Conservation (phyloP, 1,140 invertebrate species). For the Lucilia cuprina region DNA sequence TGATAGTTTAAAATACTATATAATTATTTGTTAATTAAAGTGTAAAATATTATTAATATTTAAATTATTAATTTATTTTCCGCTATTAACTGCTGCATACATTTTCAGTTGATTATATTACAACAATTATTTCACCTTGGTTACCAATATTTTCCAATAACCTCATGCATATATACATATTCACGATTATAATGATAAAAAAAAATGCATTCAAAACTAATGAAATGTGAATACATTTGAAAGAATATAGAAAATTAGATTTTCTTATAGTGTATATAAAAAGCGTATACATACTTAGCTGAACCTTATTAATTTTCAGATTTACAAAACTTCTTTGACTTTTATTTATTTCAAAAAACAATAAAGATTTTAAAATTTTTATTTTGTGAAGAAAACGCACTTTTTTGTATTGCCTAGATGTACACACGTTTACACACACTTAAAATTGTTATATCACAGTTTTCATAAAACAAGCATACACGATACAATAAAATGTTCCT, state of each 20-base stretch:
- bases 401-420: neutral
- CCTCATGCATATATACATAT: neutral
- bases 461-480: slow-evolving; percentile 16
- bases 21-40: neutral
- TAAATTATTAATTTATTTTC: neutral
- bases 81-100: neutral
- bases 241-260: neutral
- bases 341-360: neutral
- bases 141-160: neutral
- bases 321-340: neutral
- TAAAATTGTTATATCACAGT: slow-evolving; percentile 25
- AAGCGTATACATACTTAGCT: neutral
- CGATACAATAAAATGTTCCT: neutral
- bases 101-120: neutral
- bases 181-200: neutral
- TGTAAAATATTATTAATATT: neutral
- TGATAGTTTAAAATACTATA: neutral
- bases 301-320: neutral
- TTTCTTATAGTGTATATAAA: neutral
- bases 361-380: neutral
- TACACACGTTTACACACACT: neutral
- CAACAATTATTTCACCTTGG: neutral
- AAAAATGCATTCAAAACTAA: neutral
- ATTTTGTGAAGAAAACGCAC: neutral
- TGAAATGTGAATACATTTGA: neutral